Evolutionary conservation across 2,113 vertebrate species (phyloP).

Genomic region (Microcebus ravelobensis): DNA sequence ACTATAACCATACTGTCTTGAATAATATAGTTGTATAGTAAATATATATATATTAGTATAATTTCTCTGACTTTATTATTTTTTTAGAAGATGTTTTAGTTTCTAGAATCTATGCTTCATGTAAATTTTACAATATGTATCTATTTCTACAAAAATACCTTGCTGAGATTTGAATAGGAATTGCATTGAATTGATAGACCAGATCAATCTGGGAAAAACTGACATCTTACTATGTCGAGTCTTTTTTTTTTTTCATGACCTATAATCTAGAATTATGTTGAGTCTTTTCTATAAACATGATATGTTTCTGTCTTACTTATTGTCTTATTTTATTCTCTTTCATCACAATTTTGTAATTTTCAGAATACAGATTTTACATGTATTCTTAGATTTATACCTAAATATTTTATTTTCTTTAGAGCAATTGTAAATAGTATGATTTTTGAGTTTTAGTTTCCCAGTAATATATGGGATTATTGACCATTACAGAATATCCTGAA

Average conservation of each 20-base stretch:
- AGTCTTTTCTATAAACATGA: not conserved
- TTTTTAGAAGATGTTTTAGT: not conserved
- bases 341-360: not conserved
- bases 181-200: not conserved
- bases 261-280: not conserved
- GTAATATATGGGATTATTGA: not conserved
- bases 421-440: not conserved
- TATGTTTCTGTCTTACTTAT: not conserved
- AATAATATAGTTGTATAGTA: not conserved
- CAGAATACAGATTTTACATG: not conserved
- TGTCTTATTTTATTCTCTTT: not conserved
- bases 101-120: no score
- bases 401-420: not conserved
- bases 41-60: not conserved
- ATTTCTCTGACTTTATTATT: not conserved
- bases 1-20: not conserved
- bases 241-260: not conserved
- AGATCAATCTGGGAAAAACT: not conserved
- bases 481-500: not conserved
- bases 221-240: not conserved
- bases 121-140: not conserved
- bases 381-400: not conserved
- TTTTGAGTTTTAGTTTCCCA: not conserved
- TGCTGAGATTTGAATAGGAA: no score
- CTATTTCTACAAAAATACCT: not conserved